A percentile compares a stretch with the other conserved stretches of the same genome.
phyloP scores from a whole-genome alignment of 1,140 invertebrate genomes.

The Ctenoplectra terminalis region DNA sequence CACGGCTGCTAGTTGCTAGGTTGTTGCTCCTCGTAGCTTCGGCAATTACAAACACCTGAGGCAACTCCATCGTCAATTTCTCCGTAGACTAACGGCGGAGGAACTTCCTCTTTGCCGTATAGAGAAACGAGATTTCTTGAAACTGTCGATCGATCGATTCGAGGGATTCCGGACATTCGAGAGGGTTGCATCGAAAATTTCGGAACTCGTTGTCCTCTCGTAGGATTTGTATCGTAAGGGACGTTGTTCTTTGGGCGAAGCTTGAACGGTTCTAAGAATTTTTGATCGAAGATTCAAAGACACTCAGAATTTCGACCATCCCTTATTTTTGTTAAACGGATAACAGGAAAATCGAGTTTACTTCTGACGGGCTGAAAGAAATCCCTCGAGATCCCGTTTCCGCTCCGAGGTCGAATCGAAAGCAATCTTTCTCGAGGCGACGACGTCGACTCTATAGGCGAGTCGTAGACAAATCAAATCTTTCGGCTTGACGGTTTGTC shows the following conservation, averaged over 20 bases:
- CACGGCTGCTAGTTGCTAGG: neutral
- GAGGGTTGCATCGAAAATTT: neutral
- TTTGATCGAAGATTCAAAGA: neutral
- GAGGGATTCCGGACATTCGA: neutral
- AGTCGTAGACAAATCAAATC: constrained; percentile 48
- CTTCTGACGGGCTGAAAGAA: constrained; percentile 27
- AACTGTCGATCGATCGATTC: constrained; percentile 52
- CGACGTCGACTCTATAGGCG: constrained; percentile 20
- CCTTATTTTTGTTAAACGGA: constrained; percentile 27
- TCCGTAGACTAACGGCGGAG: neutral
- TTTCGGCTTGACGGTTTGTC: constrained; percentile 33
- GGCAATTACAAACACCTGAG: constrained; percentile 50
- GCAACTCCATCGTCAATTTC: constrained; percentile 7
- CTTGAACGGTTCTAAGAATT: neutral
- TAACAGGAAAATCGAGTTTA: constrained; percentile 25
- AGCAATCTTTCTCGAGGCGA: constrained; percentile 42
- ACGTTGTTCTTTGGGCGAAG: neutral
- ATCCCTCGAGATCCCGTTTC: constrained; percentile 14
- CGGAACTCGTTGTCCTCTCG: neutral
- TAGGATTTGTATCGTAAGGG: neutral
- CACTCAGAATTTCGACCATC: constrained; percentile 8
- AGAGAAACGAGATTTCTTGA: neutral
- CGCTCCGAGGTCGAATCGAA: constrained; percentile 12
- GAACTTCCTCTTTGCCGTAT: neutral
- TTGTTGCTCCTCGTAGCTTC: constrained; percentile 33